Base-by-base conservation (phyloP, 1,140 invertebrate species). In the Zaprionus ghesquierei region DNA sequence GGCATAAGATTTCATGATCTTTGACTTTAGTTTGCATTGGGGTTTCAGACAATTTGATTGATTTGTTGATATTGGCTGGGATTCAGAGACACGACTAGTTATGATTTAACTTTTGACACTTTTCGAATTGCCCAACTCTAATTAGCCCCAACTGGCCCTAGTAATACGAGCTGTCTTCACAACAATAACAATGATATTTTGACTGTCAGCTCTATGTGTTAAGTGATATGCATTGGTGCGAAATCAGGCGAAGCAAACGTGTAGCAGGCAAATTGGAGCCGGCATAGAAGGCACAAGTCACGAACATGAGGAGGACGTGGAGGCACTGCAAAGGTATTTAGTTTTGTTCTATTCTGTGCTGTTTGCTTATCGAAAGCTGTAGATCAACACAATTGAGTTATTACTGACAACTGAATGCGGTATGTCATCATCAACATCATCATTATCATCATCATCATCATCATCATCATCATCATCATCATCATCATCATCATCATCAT, bases 1-100 rank as follows among this genome's bases (percentile, higher is more conserved):
- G 8, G 6, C 3, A 15, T 15, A 41, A 41, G 35, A 15, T 15
- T n/a, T n/a, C 33, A 13, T 35, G 3, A 10, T 46, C 18, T 29
- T 25, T 22, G 59, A 55, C 27, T 55, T 41, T 38, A 31, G 29
- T 56, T 61, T 49, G 13, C 69, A 53, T 55, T 75, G 66, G 58
- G 87, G 75, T 87, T 89, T 68, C 79, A 82, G 72, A 54, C 82
- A 87, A 87, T 87, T 87, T 87, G 79, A 87, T 77, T 81, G 81
- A 86, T 89, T 89, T 77, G 72, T 89, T 89, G 79, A 82, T 68
- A 79, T 46, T 64, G 54, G 50, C 46, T 55, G 50, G 20, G 41
- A 41, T 27, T 78, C 62, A 38, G 51, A 44, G 56, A 65, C 51
- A 81, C 78, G 82, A 72, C 71, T 79, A 87, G 79, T 87, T 82